These are phyloP conservation scores for Lateolabrax maculatus DNA, from an alignment of 2,797 vertebrate species.

Conservation along the genomic window DNA sequence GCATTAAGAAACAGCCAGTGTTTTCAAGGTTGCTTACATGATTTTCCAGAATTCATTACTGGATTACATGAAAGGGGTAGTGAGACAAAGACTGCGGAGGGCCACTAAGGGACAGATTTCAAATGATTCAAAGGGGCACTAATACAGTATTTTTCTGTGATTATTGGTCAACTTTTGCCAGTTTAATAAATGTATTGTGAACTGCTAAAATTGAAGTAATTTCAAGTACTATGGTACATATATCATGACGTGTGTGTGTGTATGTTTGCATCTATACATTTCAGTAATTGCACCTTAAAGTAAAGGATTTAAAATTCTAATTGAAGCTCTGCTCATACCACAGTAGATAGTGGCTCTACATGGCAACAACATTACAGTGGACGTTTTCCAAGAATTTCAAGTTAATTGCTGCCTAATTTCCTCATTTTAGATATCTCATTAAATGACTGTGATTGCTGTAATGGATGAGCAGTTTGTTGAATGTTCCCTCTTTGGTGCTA, in stretches of 20 bases:
- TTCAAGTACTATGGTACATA: too few relatives aligned
- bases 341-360: not conserved
- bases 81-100: not conserved
- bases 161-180: not conserved
- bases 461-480: slow-evolving; percentile 7
- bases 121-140: not conserved
- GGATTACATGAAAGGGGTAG: not conserved
- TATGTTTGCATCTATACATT: too few relatives aligned
- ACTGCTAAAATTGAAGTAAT: not conserved
- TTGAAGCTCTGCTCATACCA: not conserved
- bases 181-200: not conserved
- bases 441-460: slow-evolving; percentile 3
- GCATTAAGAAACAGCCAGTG: not conserved
- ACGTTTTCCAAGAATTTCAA: not conserved
- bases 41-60: slow-evolving; percentile 4
- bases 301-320: not conserved
- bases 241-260: too few relatives aligned
- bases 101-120: not conserved
- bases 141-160: not conserved
- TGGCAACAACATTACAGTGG: not conserved
- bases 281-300: not conserved
- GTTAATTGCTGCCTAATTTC: slow-evolving; percentile 19
- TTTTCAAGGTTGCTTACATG: slow-evolving; percentile 5
- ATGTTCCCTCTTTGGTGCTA: not conserved
- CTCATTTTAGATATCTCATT: not conserved